Conservation (phyloP, 30 jellyfish, hydroid and myxozoan genomes). For the Hydractinia symbiolongicarpus region DNA sequence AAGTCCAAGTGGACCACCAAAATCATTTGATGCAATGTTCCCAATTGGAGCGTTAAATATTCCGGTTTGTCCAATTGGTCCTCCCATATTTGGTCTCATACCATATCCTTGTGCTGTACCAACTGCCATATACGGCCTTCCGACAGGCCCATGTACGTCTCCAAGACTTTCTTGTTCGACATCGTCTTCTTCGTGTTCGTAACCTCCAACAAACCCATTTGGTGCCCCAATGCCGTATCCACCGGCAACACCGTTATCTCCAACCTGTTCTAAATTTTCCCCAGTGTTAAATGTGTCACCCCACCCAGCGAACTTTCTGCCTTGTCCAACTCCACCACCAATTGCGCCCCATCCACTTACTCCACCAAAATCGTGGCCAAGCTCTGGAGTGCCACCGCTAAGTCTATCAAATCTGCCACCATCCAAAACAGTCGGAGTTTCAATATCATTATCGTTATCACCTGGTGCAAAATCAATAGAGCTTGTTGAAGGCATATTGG, state of each 20-base stretch:
- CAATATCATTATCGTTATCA: neutral
- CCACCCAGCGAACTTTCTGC: constrained; percentile 11
- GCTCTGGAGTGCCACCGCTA: constrained; percentile 37
- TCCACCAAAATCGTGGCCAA: constrained; percentile 46
- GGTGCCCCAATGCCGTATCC: constrained; percentile 2
- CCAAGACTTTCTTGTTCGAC: constrained; percentile 25
- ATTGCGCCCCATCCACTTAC: constrained; percentile 34
- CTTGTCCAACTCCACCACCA: constrained; percentile 22
- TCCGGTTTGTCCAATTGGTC: constrained; percentile 10
- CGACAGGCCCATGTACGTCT: constrained; percentile 25
- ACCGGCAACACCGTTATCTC: constrained; percentile 38
- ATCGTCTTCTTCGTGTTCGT: constrained; percentile 30
- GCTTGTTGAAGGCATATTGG: constrained; percentile 39
- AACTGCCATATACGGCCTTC: neutral
- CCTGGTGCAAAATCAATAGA: neutral
- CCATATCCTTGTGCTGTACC: constrained; percentile 18
- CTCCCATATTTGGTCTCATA: constrained; percentile 9
- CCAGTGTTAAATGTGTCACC: constrained; percentile 21
- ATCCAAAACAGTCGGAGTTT: neutral
- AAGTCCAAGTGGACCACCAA: constrained; percentile 18
- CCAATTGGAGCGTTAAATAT: neutral
- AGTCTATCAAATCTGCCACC: constrained; percentile 49
- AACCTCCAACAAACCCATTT: constrained; percentile 28
- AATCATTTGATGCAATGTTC: neutral
- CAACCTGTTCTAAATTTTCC: constrained; percentile 1